Conservation (phyloP, 2,797 vertebrate genomes). For the Cyprinodon diabolis region DNA sequence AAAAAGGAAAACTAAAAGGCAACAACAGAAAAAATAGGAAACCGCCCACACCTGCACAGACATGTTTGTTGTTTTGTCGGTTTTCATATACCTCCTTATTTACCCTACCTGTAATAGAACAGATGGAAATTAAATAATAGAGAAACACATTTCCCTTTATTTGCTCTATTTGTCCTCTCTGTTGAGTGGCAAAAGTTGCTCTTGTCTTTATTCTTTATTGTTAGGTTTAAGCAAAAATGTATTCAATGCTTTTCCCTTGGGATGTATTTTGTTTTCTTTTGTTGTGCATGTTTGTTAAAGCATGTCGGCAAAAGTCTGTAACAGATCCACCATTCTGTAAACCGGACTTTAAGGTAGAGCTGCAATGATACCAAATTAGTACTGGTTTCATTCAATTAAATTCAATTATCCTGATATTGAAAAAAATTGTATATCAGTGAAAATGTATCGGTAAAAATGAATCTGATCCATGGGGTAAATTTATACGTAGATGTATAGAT, state of each 20-base stretch:
- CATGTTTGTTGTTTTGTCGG: constrained; percentile 55
- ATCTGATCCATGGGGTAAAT: too few relatives aligned
- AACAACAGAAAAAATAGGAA: constrained; percentile 3
- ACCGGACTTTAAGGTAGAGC: too few relatives aligned
- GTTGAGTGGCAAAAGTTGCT: constrained; percentile 56
- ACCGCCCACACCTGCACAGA: constrained; percentile 42
- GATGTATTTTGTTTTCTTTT: constrained; percentile 31
- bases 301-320: neutral
- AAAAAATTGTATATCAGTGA: too few relatives aligned
- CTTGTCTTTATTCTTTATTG: constrained; percentile 56
- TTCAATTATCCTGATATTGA: too few relatives aligned
- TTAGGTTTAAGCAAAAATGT: constrained; percentile 36
- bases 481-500: too few relatives aligned
- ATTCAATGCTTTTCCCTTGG: constrained; percentile 16
- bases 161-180: constrained; percentile 42
- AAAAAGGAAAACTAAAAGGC: constrained; percentile 16
- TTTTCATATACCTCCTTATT: constrained; percentile 60
- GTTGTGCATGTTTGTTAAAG: constrained; percentile 16
- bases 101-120: constrained; percentile 37
- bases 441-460: too few relatives aligned
- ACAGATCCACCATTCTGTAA: too few relatives aligned
- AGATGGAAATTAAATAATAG: constrained; percentile 51
- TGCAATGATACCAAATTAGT: too few relatives aligned
- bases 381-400: too few relatives aligned
- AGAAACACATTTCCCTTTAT: constrained; percentile 46